A percentile compares a stretch with the other conserved stretches of the same genome.
phyloP scores from a whole-genome alignment of 2,888 invertebrate genomes.

The Eupelmus urozonus region DNA sequence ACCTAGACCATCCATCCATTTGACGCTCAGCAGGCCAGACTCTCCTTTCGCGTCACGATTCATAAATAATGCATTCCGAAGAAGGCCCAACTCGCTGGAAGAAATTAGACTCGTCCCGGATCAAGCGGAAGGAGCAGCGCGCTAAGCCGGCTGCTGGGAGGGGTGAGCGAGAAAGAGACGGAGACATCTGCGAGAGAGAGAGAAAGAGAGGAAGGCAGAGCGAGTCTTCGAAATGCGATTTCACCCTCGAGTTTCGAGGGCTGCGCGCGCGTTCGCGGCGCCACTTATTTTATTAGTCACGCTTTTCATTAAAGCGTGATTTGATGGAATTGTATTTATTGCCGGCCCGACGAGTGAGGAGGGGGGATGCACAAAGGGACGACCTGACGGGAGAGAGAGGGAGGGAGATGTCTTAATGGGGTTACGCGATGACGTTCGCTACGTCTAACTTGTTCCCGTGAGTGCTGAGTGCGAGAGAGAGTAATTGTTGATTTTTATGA shows the following conservation, averaged over 20 bases:
- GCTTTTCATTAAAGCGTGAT: slow-evolving; percentile 71
- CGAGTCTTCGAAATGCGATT: slow-evolving; percentile 65
- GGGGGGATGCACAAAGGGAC: slow-evolving; percentile 7
- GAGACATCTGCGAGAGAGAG: slow-evolving; percentile 45
- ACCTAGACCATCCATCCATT: background rate
- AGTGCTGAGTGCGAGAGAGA: no score
- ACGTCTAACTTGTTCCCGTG: background rate
- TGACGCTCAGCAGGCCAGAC: no score
- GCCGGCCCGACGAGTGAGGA: slow-evolving; percentile 56
- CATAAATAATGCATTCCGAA: slow-evolving; percentile 66
- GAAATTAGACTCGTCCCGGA: slow-evolving; percentile 56
- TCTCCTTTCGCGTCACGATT: slow-evolving; percentile 52
- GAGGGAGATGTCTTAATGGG: background rate
- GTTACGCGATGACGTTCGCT: slow-evolving; percentile 33
- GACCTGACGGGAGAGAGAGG: background rate
- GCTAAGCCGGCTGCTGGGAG: slow-evolving; percentile 23
- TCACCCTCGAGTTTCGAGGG: slow-evolving; percentile 49
- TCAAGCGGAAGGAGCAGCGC: slow-evolving; percentile 56
- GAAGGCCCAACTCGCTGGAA: slow-evolving; percentile 21
- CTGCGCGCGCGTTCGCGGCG: slow-evolving; percentile 45
- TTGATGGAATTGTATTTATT: slow-evolving; percentile 72
- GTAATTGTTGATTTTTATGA: no score
- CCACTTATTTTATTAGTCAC: slow-evolving; percentile 73
- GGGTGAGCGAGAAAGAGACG: slow-evolving; percentile 9
- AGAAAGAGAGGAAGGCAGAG: slow-evolving; percentile 61